A percentile compares a stretch with the other conserved stretches of the same genome.
These are phyloP conservation scores for Pseudocheirus occidentalis DNA, from an alignment of 2,797 vertebrate genomes.

Conservation along the genomic window DNA sequence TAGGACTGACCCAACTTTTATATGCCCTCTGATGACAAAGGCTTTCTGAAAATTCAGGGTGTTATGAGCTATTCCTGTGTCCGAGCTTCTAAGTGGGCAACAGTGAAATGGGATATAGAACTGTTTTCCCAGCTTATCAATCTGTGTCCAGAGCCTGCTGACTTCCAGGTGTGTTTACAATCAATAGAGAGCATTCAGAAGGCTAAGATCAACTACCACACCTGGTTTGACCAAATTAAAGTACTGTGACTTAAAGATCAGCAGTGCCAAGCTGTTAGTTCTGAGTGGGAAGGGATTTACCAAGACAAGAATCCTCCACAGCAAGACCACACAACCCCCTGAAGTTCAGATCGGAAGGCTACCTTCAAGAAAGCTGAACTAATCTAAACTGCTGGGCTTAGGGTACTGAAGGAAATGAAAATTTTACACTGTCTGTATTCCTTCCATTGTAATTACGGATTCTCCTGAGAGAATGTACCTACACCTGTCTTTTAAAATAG, in stretches of 20 bases:
- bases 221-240: slow-evolving; percentile 20
- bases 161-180: slow-evolving; percentile 44
- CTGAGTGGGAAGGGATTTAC: slow-evolving; percentile 7
- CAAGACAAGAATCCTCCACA: slow-evolving; percentile 21
- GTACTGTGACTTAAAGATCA: slow-evolving; percentile 3
- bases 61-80: slow-evolving; percentile 47
- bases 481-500: background rate
- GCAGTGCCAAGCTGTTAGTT: background rate
- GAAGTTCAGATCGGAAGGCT: background rate
- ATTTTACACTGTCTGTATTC: background rate
- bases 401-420: background rate
- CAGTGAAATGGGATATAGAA: slow-evolving; percentile 43
- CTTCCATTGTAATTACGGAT: background rate
- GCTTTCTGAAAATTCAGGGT: slow-evolving; percentile 66
- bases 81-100: slow-evolving; percentile 53
- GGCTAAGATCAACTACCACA: background rate
- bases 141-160: background rate
- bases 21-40: slow-evolving; percentile 57
- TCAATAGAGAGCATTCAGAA: slow-evolving; percentile 38
- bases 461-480: background rate
- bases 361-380: background rate
- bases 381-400: accelerated
- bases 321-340: background rate
- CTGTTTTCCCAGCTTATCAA: slow-evolving; percentile 65
- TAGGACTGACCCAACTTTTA: slow-evolving; percentile 34